Evolutionary conservation across 1,140 invertebrate species (phyloP), one percentile per base, ranked within the genome.

Genomic region (Drosophila persimilis): DNA sequence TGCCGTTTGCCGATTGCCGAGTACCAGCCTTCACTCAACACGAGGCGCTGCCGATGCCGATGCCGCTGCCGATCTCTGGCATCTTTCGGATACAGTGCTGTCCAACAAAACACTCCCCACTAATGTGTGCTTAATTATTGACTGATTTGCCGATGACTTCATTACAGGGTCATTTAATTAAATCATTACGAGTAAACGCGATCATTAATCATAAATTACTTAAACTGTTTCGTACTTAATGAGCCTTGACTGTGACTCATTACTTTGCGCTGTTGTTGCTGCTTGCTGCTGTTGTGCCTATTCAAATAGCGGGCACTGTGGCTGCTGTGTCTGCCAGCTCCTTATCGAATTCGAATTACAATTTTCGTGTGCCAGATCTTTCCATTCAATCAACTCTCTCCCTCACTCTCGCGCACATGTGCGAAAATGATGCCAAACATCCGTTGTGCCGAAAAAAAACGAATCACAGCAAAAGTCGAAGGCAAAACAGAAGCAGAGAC

Each of bases 361-460:
- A 56, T 71, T 52, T 59, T 50, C 65, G 55, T 85, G 80, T 80
- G 80, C 80, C 60, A 80, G 67, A 61, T 75, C 65, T 70, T 74
- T 63, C 41, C 46, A 53, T 53, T 62, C 45, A 53, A 73, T 76
- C 73, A 55, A 45, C 72, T 61, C 56, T 63, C 63, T 72, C 57
- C 29, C 62, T 50, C 73, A 35, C 52, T 31, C 24, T 24, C 24
- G 22, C 24, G 22, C 17, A 26, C 43, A 35, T 29, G 24, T 9
- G 5, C n/a, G 41, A 63, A 79, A 84, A 86, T 60, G 77, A 65
- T 77, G 80, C 80, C 72, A 85, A 85, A 85, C 80, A 86, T 85
- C 81, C 81, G 79, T 50, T 66, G 59, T 53, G 66, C 55, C 61
- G 29, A 63, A 35, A 76, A 66, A 64, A 39, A 41, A 57, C 20